These are phyloP conservation scores for Nebria ingens DNA, from an alignment of 1,140 invertebrate genomes.

Conservation along the genomic window DNA sequence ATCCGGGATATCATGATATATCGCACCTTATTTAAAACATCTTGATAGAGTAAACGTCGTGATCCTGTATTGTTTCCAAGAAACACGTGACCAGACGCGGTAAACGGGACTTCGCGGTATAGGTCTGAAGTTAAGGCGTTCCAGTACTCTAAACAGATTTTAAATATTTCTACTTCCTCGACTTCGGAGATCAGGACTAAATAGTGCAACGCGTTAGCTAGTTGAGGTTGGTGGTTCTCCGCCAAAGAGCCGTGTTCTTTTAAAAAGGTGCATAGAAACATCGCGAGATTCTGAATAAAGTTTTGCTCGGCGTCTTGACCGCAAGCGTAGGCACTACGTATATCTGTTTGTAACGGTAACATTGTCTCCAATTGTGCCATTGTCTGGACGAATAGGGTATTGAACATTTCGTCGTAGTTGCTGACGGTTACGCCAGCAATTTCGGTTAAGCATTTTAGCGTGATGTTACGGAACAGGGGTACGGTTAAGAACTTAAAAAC, in stretches of 20 bases:
- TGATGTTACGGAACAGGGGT: conserved; percentile 96
- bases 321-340: conserved; percentile 83
- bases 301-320: conserved; percentile 96
- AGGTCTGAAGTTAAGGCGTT: conserved; percentile 85
- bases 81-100: conserved; percentile 17
- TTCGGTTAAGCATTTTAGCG: conserved; percentile 96
- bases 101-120: conserved; percentile 65
- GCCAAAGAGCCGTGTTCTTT: conserved; percentile 90
- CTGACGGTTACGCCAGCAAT: conserved; percentile 82
- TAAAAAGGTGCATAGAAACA: conserved; percentile 94
- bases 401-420: conserved; percentile 89
- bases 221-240: conserved; percentile 62
- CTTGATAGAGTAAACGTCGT: conserved; percentile 61
- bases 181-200: conserved; percentile 96
- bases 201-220: conserved; percentile 82
- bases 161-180: conserved; percentile 99
- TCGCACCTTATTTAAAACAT: conserved; percentile 82
- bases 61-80: conserved; percentile 29
- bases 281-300: conserved; percentile 96
- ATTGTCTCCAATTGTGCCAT: conserved; percentile 88
- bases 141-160: conserved; percentile 99
- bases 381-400: conserved; percentile 78
- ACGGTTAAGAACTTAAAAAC: conserved; percentile 97
- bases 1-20: conserved; percentile 99
- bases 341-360: conserved; percentile 82